Conservation (phyloP, 2,113 vertebrate species). For the Tylochromis polylepis region DNA sequence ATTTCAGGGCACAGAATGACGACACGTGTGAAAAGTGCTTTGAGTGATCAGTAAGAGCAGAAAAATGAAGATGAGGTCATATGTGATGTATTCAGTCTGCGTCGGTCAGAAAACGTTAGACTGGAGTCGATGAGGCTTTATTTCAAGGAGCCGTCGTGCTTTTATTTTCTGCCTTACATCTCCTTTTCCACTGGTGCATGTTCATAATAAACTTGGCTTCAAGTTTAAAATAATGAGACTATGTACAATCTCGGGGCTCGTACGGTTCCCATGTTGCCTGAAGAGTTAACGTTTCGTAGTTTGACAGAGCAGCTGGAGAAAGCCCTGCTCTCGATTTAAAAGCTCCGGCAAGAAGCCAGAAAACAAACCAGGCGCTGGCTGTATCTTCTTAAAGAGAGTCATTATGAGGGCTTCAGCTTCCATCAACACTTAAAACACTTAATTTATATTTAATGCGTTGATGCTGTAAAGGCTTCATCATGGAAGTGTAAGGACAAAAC, state of each 20-base stretch:
- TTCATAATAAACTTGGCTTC: too few species aligned
- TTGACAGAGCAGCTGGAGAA: neutral
- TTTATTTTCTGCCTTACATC: too few species aligned
- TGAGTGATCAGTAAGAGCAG: neutral
- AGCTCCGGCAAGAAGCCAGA: neutral
- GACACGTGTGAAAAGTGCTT: neutral
- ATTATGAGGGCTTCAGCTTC: neutral
- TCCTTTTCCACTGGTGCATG: too few species aligned
- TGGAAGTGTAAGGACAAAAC: neutral
- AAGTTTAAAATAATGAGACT: neutral
- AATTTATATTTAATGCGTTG: neutral
- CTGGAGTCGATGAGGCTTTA: neutral
- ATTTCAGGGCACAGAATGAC: neutral
- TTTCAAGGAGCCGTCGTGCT: too few species aligned
- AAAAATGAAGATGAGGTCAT: neutral
- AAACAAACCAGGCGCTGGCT: neutral
- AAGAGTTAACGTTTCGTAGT: too few species aligned
- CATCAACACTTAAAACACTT: neutral
- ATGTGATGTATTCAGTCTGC: neutral
- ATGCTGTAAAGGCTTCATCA: neutral
- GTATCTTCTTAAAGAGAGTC: neutral
- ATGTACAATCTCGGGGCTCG: neutral
- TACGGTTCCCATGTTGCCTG: too few species aligned
- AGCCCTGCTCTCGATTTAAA: neutral
- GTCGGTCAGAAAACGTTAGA: neutral